Conservation (phyloP, 1,140 invertebrate species). For the Amyelois transitella region DNA sequence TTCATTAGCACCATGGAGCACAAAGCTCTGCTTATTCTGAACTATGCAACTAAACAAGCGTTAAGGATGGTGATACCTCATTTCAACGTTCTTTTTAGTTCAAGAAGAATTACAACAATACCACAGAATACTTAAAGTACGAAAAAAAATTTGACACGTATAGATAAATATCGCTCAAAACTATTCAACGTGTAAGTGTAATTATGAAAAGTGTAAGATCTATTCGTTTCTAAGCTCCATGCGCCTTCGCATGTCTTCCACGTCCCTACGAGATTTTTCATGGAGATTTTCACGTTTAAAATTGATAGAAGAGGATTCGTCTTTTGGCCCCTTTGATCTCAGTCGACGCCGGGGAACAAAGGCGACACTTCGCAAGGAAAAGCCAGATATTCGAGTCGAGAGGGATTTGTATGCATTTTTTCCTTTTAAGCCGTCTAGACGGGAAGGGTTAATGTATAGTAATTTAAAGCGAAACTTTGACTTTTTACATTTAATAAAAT, state of each 20-base stretch:
- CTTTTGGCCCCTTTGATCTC: slow-evolving; percentile 27
- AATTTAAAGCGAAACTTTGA: background rate
- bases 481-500: background rate
- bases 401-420: slow-evolving; percentile 2
- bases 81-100: too few relatives aligned
- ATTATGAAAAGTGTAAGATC: background rate
- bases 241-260: slow-evolving; percentile 38
- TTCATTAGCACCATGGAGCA: too few relatives aligned
- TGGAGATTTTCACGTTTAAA: slow-evolving; percentile 38
- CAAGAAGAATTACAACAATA: too few relatives aligned
- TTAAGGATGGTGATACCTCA: too few relatives aligned
- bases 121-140: too few relatives aligned
- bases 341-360: slow-evolving; percentile 10
- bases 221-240: slow-evolving; percentile 1
- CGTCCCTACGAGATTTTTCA: slow-evolving; percentile 44
- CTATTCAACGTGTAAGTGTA: too few relatives aligned
- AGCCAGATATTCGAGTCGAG: background rate
- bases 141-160: too few relatives aligned
- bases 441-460: background rate
- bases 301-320: slow-evolving; percentile 34
- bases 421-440: background rate
- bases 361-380: slow-evolving; percentile 5
- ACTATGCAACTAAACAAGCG: too few relatives aligned
- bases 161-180: too few relatives aligned
- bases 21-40: too few relatives aligned